These are phyloP conservation scores for Patella caerulea DNA, from an alignment of 2,888 invertebrate species.

Conservation along the genomic window DNA sequence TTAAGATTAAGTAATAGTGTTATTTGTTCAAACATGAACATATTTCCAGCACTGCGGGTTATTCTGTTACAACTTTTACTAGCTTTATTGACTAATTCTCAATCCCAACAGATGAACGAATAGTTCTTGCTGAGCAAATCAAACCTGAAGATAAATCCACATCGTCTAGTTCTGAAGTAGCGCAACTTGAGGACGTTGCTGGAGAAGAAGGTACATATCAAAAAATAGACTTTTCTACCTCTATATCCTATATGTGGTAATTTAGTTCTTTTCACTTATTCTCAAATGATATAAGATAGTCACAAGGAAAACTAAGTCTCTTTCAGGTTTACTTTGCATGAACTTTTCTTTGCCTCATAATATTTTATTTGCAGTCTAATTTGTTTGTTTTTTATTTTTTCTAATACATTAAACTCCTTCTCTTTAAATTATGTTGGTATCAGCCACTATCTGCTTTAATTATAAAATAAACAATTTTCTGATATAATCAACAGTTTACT, in stretches of 20 bases:
- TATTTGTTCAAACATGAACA: too few species aligned
- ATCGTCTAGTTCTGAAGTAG: constrained; percentile 63
- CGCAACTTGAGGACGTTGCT: constrained; percentile 61
- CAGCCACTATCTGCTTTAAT: too few species aligned
- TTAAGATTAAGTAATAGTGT: too few species aligned
- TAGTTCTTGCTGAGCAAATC: constrained; percentile 16
- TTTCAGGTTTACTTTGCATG: constrained; percentile 34
- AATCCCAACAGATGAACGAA: constrained; percentile 28
- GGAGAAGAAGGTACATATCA: constrained; percentile 49
- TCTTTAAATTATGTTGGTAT: too few species aligned
- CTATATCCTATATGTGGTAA: not conserved
- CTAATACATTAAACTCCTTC: too few species aligned
- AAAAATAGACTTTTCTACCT: not conserved
- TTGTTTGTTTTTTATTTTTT: not conserved
- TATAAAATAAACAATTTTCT: too few species aligned
- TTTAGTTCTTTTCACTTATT: constrained; percentile 19
- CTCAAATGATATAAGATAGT: constrained; percentile 30
- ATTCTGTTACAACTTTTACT: too few species aligned
- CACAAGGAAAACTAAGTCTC: constrained; percentile 16
- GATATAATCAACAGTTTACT: too few species aligned
- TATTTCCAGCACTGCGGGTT: too few species aligned
- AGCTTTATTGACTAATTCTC: not conserved
- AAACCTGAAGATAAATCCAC: constrained; percentile 52
- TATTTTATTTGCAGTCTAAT: constrained; percentile 18
- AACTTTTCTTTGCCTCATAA: constrained; percentile 28